phyloP scores from a whole-genome alignment of 2,888 invertebrate genomes.

The Caenorhabditis sp. region DNA sequence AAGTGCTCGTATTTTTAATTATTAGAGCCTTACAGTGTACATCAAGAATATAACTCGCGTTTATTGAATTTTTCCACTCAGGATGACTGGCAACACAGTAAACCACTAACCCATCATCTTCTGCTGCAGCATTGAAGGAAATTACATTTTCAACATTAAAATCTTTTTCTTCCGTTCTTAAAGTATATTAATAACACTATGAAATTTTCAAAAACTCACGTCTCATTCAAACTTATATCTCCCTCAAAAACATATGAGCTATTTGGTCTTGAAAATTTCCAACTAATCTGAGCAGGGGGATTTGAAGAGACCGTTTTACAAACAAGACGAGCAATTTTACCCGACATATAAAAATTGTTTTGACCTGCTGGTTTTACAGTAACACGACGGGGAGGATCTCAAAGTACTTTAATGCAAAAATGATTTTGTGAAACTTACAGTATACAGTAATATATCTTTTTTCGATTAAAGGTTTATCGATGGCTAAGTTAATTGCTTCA shows the following conservation, averaged over 20 bases:
- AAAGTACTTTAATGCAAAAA: constrained; percentile 19
- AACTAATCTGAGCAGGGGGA: constrained; percentile 77
- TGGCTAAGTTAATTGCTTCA: constrained; percentile 78
- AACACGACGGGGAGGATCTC: constrained; percentile 77
- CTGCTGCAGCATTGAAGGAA: constrained; percentile 78
- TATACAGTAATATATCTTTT: constrained; percentile 71
- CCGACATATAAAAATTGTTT: constrained; percentile 71
- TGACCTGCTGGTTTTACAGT: constrained; percentile 71
- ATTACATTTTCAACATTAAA: constrained; percentile 72
- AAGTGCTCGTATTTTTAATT: no score
- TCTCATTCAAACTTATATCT: constrained; percentile 73
- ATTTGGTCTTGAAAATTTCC: constrained; percentile 52
- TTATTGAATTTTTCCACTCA: constrained; percentile 74
- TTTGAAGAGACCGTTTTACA: constrained; percentile 79
- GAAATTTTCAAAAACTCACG: constrained; percentile 49
- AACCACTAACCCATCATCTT: constrained; percentile 76
- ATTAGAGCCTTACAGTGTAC: constrained; percentile 79
- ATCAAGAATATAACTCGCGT: constrained; percentile 74
- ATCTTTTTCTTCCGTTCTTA: constrained; percentile 68
- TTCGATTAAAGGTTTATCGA: constrained; percentile 75
- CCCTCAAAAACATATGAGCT: constrained; percentile 58
- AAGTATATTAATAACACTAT: constrained; percentile 4
- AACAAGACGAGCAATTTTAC: constrained; percentile 72
- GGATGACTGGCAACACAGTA: constrained; percentile 80
- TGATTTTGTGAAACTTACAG: constrained; percentile 66